Conservation (phyloP, 2,797 vertebrate species). For the Aeoliscus strigatus region DNA sequence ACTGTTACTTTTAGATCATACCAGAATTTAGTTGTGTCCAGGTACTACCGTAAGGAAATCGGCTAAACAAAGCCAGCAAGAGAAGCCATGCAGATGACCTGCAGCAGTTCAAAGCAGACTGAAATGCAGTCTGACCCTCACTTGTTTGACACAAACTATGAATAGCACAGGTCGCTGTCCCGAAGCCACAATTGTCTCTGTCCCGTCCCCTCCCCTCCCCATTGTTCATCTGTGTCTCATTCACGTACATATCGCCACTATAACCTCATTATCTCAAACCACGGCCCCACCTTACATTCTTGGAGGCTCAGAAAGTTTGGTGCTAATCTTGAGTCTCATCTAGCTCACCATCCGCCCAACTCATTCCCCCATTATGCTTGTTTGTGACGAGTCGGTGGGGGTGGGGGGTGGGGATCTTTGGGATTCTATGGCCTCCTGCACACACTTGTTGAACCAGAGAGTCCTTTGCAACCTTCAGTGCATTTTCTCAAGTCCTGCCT, state of each 20-base stretch:
- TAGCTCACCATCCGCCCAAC: slow-evolving; percentile 25
- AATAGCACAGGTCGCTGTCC: slow-evolving; percentile 20
- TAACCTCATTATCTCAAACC: slow-evolving; percentile 12
- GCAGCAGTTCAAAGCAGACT: slow-evolving; percentile 9
- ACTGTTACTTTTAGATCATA: too few species aligned
- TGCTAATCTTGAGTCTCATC: slow-evolving; percentile 55
- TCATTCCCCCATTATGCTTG: too few species aligned
- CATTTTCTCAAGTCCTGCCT: slow-evolving; percentile 53
- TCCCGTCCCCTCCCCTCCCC: too few species aligned
- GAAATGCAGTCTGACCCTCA: slow-evolving; percentile 15
- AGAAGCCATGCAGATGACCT: too few species aligned
- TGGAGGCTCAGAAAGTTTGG: slow-evolving; percentile 56
- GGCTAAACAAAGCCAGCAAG: too few species aligned
- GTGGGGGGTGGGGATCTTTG: slow-evolving; percentile 28
- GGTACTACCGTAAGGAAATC: too few species aligned
- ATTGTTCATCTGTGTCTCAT: slow-evolving; percentile 18
- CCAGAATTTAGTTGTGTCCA: too few species aligned
- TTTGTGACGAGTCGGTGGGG: too few species aligned
- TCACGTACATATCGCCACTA: slow-evolving; percentile 20
- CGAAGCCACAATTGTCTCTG: slow-evolving; percentile 9
- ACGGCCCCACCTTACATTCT: slow-evolving; percentile 19
- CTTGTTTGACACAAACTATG: slow-evolving; percentile 24
- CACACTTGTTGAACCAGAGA: slow-evolving; percentile 24
- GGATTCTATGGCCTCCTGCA: slow-evolving; percentile 39
- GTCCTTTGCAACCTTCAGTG: slow-evolving; percentile 50